These are phyloP conservation scores for Paralvinella palmiformis DNA, from an alignment of 1,140 invertebrate species.

Conservation along the genomic window DNA sequence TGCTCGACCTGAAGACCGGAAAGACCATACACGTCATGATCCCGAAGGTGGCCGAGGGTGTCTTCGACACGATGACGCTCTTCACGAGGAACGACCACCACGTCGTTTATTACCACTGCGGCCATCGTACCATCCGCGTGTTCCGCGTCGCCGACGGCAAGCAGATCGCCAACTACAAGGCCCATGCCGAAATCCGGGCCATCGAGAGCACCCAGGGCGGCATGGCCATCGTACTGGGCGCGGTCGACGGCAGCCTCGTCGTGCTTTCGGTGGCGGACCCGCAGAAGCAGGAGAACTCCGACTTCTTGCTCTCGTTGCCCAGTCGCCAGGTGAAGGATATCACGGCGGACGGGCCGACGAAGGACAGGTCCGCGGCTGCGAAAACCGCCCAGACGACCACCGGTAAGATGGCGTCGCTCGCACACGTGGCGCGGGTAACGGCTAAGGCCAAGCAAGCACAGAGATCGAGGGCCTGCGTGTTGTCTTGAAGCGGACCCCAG, in stretches of 20 bases:
- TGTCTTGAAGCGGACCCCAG: too few species aligned
- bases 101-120: conserved; percentile 93
- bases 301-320: conserved; percentile 27
- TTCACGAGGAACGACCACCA: conserved; percentile 93
- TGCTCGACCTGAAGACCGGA: conserved; percentile 53
- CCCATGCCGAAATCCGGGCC: conserved; percentile 83
- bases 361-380: background rate
- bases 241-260: conserved; percentile 87
- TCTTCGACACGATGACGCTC: conserved; percentile 89
- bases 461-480: background rate
- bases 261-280: conserved; percentile 86
- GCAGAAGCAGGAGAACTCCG: conserved; percentile 32
- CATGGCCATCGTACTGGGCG: conserved; percentile 73
- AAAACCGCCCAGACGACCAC: background rate
- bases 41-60: conserved; percentile 82
- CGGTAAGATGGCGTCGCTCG: background rate
- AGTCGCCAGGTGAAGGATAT: conserved; percentile 1
- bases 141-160: conserved; percentile 82
- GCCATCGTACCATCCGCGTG: conserved; percentile 82
- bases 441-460: background rate
- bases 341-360: background rate
- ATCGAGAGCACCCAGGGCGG: conserved; percentile 78
- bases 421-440: background rate
- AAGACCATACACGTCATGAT: conserved; percentile 78
- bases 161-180: conserved; percentile 86